A percentile compares a stretch with the other conserved stretches of the same genome.
These are phyloP conservation scores for Aphidius colemani DNA, from an alignment of 2,888 invertebrate species.

Conservation along the genomic window DNA sequence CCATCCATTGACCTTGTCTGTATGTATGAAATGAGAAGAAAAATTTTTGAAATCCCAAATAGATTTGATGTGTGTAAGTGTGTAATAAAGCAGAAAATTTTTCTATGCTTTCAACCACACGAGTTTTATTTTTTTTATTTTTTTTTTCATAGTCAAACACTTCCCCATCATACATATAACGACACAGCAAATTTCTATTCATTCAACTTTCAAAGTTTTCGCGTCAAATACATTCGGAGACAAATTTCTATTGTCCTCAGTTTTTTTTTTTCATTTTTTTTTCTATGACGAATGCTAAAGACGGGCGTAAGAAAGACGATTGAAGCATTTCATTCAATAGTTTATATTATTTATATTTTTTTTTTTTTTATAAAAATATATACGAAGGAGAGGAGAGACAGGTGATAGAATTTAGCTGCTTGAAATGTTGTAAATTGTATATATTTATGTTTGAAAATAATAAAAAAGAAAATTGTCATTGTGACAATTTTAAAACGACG, in stretches of 20 bases:
- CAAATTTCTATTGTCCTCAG: slow-evolving; percentile 57
- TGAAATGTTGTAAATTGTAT: slow-evolving; percentile 1
- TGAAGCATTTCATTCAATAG: not conserved
- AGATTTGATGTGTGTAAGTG: slow-evolving; percentile 18
- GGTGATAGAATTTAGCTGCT: slow-evolving; percentile 43
- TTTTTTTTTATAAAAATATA: slow-evolving; percentile 7
- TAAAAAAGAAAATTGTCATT: slow-evolving; percentile 17
- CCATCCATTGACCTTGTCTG: no score
- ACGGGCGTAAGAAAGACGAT: slow-evolving; percentile 1
- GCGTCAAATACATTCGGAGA: slow-evolving; percentile 56
- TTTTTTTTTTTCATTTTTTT: slow-evolving; percentile 10
- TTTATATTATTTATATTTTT: not conserved
- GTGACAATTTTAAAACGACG: not conserved
- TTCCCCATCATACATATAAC: not conserved
- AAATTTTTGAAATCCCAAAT: slow-evolving; percentile 29
- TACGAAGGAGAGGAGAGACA: slow-evolving; percentile 40
- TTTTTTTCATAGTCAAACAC: slow-evolving; percentile 6
- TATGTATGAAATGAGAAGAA: slow-evolving; percentile 5
- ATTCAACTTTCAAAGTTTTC: slow-evolving; percentile 47
- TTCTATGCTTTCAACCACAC: slow-evolving; percentile 24
- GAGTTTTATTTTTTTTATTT: slow-evolving; percentile 7
- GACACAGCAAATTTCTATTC: slow-evolving; percentile 33
- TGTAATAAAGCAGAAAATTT: slow-evolving; percentile 56
- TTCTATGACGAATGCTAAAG: not conserved
- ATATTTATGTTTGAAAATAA: no score